Base-by-base conservation (phyloP, 2,797 vertebrate genomes). In the Antrozous pallidus region DNA sequence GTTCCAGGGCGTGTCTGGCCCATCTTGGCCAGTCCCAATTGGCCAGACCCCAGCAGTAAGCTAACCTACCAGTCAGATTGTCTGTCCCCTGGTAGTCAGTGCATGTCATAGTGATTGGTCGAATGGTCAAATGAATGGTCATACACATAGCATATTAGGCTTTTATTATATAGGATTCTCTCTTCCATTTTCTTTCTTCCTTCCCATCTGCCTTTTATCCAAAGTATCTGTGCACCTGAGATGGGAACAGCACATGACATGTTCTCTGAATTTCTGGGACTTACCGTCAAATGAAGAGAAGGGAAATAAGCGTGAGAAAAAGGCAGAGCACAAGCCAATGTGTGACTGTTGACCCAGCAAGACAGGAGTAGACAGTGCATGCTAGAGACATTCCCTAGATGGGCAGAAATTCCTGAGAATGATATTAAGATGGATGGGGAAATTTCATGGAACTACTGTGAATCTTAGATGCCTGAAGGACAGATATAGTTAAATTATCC, bases 281-380 rank as follows among this genome's bases (percentile, higher is more conserved):
- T 31, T 33, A 45, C 16, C 10, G 8, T 22, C 17, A 13, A 47
- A 13, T 1, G 24, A 63, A 71, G 47, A 63, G 56, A 42, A 9
- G 63, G 56, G n/a, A n/a, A 24, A 7, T 0, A 40, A 47, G 16
- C 18, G 1, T 3, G 22, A 31, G 81, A 33, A 8, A 49, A 2
- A 7, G 14, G 42, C 36, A 17, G n/a, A 16, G 5, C 0, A 0
- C n/a, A 14, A 47, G 38, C 28, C 56, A 1, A 3, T 11, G 20
- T 9, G 5, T 42, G 31, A 51, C 17, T 28, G 8, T 17, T 17
- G 38, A 20, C 49, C 33, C 22, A 14, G 11, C 8, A 18, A 3
- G 49, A 45, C 6, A 8, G 6, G 24, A 28, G 58, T 3, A 12
- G 17, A 26, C 2, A 33, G 70, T 6, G 22, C 10, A 33, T 6